These are phyloP conservation scores for Enteromius anoplus DNA, from an alignment of 2,797 vertebrate genomes.

Conservation along the genomic window DNA sequence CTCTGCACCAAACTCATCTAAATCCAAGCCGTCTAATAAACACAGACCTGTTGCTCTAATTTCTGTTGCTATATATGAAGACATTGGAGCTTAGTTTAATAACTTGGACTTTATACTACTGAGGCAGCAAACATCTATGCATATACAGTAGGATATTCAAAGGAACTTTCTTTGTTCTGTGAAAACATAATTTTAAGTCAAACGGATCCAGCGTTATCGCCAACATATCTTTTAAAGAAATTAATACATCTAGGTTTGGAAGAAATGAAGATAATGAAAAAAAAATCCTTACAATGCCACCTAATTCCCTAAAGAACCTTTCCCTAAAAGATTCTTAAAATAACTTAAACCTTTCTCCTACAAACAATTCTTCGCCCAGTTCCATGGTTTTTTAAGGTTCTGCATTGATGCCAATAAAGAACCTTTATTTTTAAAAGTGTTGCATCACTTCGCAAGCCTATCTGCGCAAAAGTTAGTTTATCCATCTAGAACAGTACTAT, in stretches of 20 bases:
- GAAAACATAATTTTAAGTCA: background rate
- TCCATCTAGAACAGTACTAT: background rate
- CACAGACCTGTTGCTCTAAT: constrained; percentile 18
- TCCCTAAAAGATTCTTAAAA: background rate
- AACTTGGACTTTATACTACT: background rate
- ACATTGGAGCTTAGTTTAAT: background rate
- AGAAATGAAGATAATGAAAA: background rate
- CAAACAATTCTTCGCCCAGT: too few relatives aligned
- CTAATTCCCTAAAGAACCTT: background rate
- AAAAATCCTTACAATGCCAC: background rate
- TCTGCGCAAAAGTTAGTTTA: background rate
- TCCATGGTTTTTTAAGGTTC: background rate
- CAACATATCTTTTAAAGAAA: background rate
- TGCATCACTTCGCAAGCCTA: background rate
- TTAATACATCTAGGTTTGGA: background rate
- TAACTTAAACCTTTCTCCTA: background rate
- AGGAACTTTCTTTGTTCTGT: background rate
- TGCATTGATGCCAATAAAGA: background rate
- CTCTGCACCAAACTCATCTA: constrained; percentile 21
- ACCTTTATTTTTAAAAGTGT: background rate
- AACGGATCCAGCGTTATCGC: background rate
- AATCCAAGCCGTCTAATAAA: constrained; percentile 21
- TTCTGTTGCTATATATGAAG: constrained; percentile 21
- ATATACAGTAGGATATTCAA: background rate
- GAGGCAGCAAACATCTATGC: background rate